A percentile compares a stretch with the other conserved stretches of the same genome.
These are phyloP conservation scores for Anguilla rostrata DNA, from an alignment of 2,113 vertebrate species.

Conservation along the genomic window DNA sequence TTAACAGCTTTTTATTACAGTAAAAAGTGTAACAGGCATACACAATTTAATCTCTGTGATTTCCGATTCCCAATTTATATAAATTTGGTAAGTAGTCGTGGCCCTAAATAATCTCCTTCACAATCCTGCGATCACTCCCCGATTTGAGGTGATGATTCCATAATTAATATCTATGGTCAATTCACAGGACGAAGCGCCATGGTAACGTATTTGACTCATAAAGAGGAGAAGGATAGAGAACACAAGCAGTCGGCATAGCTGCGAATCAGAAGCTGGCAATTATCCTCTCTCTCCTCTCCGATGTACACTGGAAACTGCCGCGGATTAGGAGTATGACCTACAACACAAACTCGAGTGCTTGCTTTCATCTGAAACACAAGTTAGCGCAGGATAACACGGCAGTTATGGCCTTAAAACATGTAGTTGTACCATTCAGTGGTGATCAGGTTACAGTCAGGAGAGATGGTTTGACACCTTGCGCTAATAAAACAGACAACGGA, in stretches of 20 bases:
- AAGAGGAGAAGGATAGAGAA: slow-evolving; percentile 47
- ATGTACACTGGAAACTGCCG: not conserved
- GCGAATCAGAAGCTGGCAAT: slow-evolving; percentile 10
- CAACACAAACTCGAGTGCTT: not conserved
- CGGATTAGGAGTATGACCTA: not conserved
- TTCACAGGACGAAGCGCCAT: slow-evolving; percentile 48
- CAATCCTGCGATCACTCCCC: not conserved
- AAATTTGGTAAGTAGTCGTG: no score
- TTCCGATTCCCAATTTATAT: no score
- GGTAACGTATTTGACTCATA: slow-evolving; percentile 57
- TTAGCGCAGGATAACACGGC: slow-evolving; percentile 31
- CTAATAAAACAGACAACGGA: slow-evolving; percentile 17
- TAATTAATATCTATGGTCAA: slow-evolving; percentile 38
- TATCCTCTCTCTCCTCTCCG: not conserved
- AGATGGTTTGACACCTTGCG: slow-evolving; percentile 46
- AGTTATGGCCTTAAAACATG: slow-evolving; percentile 20
- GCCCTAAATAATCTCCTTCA: not conserved
- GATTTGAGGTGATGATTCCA: slow-evolving; percentile 47
- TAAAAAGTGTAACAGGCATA: no score
- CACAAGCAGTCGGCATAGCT: slow-evolving; percentile 13
- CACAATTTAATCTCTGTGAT: no score
- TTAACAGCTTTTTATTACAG: no score
- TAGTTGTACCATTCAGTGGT: slow-evolving; percentile 32
- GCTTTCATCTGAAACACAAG: not conserved
- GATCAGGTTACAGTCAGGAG: slow-evolving; percentile 28